Evolutionary conservation across 2,888 invertebrate species (phyloP), one percentile per base, ranked within the genome.

Genomic region (Mantis religiosa): DNA sequence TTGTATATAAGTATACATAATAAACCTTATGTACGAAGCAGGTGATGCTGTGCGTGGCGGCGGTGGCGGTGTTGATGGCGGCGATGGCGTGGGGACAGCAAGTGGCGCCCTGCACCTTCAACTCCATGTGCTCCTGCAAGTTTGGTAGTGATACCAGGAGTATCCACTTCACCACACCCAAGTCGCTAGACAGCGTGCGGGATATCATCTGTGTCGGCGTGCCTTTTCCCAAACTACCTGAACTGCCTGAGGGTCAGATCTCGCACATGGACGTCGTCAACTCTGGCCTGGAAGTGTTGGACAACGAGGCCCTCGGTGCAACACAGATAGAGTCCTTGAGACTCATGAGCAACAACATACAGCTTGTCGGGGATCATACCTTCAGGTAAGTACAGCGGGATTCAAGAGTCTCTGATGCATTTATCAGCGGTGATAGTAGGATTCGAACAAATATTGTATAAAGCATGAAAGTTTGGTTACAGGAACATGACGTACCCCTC

Each of bases 231-330:
- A 95, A 95, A 92, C 95, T 96, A 95, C 88, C 95, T 97, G 98
- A 97, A 93, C 95, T 97, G 93, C 96, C 97, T 89, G 95, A 96
- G 92, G 96, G 96, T n/a, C 30, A 81, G 93, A 96, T 97, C 91
- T 96, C 96, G 90, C 97, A 97, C 92, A 94, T 97, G 93, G 97
- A 97, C 93, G 96, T 98, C 92, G 96, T 97, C 91, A 97, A 96
- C 93, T 97, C 97, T 90, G 96, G 96, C 92, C 94, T 97, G 92
- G 96, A 97, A 93, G 95, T 96, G 91, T 94, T 98, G 92, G 96
- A 97, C 91, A 96, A 97, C 92, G 97, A 97, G 92, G 96, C 97
- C 90, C 94, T 97, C 92, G 96, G 96, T 91, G 88, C 34, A 28
- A 82, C 88, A 2, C 85, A 88, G 34, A 95, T 97, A 91, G 97